phyloP scores from a whole-genome alignment of 1,140 invertebrate genomes.

The Neelides sp. region DNA sequence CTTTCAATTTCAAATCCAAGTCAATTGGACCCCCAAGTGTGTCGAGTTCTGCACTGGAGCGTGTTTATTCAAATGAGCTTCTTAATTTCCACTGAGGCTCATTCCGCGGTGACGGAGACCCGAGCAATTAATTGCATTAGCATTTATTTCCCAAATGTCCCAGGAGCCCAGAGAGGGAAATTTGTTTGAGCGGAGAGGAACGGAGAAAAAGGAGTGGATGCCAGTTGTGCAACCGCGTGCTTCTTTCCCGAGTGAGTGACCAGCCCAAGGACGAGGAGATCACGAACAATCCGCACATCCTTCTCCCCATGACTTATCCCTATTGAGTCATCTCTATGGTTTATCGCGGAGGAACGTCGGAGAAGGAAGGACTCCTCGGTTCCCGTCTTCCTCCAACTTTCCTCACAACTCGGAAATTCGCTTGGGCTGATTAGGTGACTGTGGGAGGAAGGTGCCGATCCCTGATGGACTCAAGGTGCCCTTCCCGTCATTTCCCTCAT shows the following conservation, averaged over 20 bases:
- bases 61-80: no score
- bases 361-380: background rate
- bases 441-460: background rate
- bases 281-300: slow-evolving; percentile 11
- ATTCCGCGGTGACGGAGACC: background rate
- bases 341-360: no score
- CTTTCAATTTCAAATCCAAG: no score
- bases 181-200: background rate
- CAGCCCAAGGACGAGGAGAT: slow-evolving; percentile 26
- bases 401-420: background rate
- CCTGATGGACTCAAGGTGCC: background rate
- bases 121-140: no score
- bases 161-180: slow-evolving; percentile 7
- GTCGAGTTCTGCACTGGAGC: no score
- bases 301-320: background rate
- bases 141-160: no score
- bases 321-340: background rate
- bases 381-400: background rate
- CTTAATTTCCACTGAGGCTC: background rate
- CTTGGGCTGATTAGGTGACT: background rate
- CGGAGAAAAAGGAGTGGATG: slow-evolving; percentile 3
- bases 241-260: slow-evolving; percentile 30
- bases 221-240: no score
- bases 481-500: no score
- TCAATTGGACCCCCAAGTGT: no score